Evolutionary conservation across 2,113 vertebrate species (phyloP), one percentile per base, ranked within the genome.

Genomic region (Rhinogobius similis): DNA sequence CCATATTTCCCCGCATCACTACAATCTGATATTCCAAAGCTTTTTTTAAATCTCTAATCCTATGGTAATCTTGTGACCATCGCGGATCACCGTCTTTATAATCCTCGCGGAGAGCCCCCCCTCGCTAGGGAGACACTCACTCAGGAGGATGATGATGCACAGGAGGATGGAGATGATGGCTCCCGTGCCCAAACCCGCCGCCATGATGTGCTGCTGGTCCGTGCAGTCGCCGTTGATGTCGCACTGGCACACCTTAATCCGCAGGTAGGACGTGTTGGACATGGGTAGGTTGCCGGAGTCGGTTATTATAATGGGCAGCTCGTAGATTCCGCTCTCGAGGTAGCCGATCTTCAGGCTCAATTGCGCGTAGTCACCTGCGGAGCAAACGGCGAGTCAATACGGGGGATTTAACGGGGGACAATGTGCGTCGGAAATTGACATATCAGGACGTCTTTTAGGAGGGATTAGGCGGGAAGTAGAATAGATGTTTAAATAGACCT

Each of bases 91-190:
- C 62, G 67, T 46, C 56, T 77, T 88, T 73, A 75, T 89, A 86
- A 89, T 89, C 84, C 81, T 75, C 9, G 62, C 26, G 64, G 48
- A 62, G 70, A 13, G 66, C 80, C 44, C 39, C n/a, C 64, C 21
- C 16, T 21, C 50, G 50, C 50, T 14, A 69, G 18, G 44, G 72
- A 78, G 75, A 79, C 61, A 96, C 97, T 98, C 85, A 99, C 98
- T 94, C 70, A 99, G 97, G 82, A 99, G 93, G 87, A 96, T 97
- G 92, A 99, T 98, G 89, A 99, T 96, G 77, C 98, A 99, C 13
- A 99, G 95, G 23, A 99, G 95, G 88, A 99, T 98, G 71, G 98
- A 94, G 48, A 99, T 97, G 89, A 99, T 99, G 73, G 96, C 96
- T 0, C 97, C 98, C 0, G 98, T 99, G 73, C 98, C 95, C 63